phyloP scores from a whole-genome alignment of 2,113 vertebrate species.

The Lophura nycthemera region DNA sequence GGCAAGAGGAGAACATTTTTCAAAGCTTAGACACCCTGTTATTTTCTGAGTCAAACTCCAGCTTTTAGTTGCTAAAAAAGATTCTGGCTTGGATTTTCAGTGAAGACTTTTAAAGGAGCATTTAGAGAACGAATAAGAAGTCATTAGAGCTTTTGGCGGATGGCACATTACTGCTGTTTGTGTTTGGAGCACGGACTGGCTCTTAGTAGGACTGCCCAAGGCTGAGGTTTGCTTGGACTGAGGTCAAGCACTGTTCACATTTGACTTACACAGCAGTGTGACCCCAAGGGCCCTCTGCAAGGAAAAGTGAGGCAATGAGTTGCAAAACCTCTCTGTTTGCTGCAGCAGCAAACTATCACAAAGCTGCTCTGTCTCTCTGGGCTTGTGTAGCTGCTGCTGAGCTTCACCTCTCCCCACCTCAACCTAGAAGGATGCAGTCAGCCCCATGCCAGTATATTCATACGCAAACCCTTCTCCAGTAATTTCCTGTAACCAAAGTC shows the following conservation, averaged over 20 bases:
- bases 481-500: background rate
- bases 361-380: background rate
- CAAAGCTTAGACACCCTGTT: slow-evolving; percentile 5
- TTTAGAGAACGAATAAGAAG: background rate
- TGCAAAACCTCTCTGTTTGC: background rate
- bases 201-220: background rate
- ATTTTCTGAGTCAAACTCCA: background rate
- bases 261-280: background rate
- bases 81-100: slow-evolving; percentile 6
- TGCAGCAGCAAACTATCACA: background rate
- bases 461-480: background rate
- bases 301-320: background rate
- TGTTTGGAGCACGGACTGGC: background rate
- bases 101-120: background rate
- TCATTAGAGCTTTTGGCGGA: background rate
- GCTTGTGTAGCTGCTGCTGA: background rate
- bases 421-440: background rate
- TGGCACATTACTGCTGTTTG: background rate
- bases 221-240: background rate
- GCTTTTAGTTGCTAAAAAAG: background rate
- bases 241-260: background rate
- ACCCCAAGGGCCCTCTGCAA: background rate
- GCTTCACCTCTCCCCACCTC: background rate
- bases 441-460: background rate
- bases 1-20: background rate